Evolutionary conservation across 1,140 invertebrate genomes (phyloP), one percentile per base, ranked within the genome.

Genomic region (Zaprionus kolodkinae): DNA sequence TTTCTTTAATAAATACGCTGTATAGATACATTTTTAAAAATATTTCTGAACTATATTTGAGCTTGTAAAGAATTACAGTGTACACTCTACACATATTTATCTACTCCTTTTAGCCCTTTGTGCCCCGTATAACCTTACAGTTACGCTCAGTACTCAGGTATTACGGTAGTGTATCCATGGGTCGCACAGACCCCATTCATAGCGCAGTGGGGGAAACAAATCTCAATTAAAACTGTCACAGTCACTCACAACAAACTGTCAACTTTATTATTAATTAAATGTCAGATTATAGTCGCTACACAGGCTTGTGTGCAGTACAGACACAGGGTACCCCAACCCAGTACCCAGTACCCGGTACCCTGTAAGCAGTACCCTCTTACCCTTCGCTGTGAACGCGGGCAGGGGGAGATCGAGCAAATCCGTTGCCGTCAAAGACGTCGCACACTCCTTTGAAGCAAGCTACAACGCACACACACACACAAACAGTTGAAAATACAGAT

Each of bases 231-330:
- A 87, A 91, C 87, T 91, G 87, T 91, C 87, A 91, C 87, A 91
- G 75, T 91, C 77, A 83, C 83, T 91, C 83, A 91, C 80, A 87
- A 91, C 87, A 91, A 91, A 72, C 85, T 91, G 87, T 91, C 87
- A 83, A 87, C 80, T 90, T 91, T 91, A 91, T 91, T 91, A 91
- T 91, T 91, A 91, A 91, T 91, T 91, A 91, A 90, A 91, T 91
- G 87, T 87, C 87, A 87, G 87, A 91, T 91, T 91, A 91, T 91
- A 91, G 74, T 83, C 78, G 74, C 43, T 61, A 65, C 73, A 65
- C 81, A 78, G 76, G 66, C 64, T 66, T 66, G 43, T 66, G 40
- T 45, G 64, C 54, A 66, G 27, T 21, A 21, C 21, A 21, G 21
- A 21, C 21, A 21, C 1, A 21, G 21, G 21, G 21, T 21, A 21